phyloP scores from a whole-genome alignment of 2,888 invertebrate species.

The Pseudoips prasinana region DNA sequence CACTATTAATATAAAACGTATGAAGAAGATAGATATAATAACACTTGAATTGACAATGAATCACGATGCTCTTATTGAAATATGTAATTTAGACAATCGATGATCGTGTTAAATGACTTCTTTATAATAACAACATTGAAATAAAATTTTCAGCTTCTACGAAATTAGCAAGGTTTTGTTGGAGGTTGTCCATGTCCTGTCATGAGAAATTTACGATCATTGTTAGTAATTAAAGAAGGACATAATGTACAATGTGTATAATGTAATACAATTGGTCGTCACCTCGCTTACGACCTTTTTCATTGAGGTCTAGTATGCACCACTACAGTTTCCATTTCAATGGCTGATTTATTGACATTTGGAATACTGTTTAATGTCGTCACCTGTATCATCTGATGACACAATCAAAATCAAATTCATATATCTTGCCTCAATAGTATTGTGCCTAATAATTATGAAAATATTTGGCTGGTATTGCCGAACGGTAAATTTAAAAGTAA shows the following conservation, averaged over 20 bases:
- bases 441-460: not conserved
- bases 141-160: conserved; percentile 10
- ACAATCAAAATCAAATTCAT: too few relatives aligned
- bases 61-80: conserved; percentile 41
- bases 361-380: too few relatives aligned
- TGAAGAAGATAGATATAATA: conserved; percentile 37
- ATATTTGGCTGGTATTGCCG: conserved; percentile 1
- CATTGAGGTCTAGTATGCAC: conserved; percentile 1
- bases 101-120: conserved; percentile 20
- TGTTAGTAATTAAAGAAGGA: conserved; percentile 13
- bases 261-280: conserved; percentile 11
- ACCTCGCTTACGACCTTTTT: conserved; percentile 10
- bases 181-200: conserved; percentile 14
- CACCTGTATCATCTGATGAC: too few relatives aligned
- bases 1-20: conserved; percentile 37
- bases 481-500: conserved; percentile 13
- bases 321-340: too few relatives aligned
- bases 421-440: not conserved
- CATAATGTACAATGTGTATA: conserved; percentile 6
- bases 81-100: conserved; percentile 29
- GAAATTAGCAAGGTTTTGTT: conserved; percentile 18
- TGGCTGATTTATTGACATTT: too few relatives aligned
- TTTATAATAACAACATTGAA: conserved; percentile 9
- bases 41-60: conserved; percentile 66
- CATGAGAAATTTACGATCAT: conserved; percentile 16